phyloP scores from a whole-genome alignment of 2,888 invertebrate species.

The Eupithecia exiguata region DNA sequence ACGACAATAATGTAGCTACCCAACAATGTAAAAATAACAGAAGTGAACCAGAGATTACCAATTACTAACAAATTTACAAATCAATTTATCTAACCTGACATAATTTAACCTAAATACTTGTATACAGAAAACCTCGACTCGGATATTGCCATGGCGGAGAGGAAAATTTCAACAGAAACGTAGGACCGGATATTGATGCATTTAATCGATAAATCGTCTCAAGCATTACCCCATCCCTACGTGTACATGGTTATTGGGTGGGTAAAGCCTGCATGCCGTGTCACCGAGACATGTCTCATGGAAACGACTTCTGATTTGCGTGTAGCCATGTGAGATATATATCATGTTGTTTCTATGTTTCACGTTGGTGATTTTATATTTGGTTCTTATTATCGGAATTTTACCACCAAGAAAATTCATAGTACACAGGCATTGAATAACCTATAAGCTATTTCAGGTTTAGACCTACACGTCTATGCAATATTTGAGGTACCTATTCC shows the following conservation, averaged over 20 bases:
- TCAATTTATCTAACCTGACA: no score
- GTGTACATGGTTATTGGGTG: constrained; percentile 18
- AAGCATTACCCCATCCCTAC: not conserved
- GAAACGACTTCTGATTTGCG: constrained; percentile 23
- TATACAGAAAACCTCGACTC: no score
- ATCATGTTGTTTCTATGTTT: constrained; percentile 9
- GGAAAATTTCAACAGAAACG: not conserved
- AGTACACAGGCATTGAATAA: no score
- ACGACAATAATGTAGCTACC: no score
- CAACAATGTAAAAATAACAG: no score
- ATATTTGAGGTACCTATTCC: no score
- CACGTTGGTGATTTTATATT: not conserved
- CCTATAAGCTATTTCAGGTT: no score
- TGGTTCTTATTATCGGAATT: not conserved
- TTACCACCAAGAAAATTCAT: not conserved
- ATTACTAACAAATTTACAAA: no score
- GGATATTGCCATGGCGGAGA: not conserved
- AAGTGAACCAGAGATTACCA: no score
- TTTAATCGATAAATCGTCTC: not conserved
- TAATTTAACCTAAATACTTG: no score
- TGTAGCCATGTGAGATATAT: constrained; percentile 8
- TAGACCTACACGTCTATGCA: no score
- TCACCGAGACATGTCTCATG: constrained; percentile 24
- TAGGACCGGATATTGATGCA: not conserved
- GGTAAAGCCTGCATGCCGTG: constrained; percentile 17